A percentile compares a stretch with the other conserved stretches of the same genome.
These are phyloP conservation scores for Leptinotarsa haldemani DNA, from an alignment of 2,888 invertebrate genomes.

Conservation along the genomic window DNA sequence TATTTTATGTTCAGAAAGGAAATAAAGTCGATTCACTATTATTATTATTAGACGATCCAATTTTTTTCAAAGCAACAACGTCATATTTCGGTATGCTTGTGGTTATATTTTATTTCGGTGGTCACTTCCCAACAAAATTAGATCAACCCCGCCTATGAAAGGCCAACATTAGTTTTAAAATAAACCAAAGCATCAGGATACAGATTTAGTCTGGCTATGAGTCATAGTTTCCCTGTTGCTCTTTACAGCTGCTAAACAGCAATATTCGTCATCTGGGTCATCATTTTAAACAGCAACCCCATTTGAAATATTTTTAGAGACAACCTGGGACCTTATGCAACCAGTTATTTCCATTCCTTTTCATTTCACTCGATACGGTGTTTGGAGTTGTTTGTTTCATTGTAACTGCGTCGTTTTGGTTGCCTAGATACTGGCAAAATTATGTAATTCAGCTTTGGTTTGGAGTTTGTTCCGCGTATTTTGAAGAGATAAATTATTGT, in stretches of 20 bases:
- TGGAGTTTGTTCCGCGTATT: neutral
- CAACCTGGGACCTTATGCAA: constrained; percentile 28
- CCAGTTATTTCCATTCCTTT: constrained; percentile 16
- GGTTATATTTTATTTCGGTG: neutral
- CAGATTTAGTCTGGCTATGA: constrained; percentile 52
- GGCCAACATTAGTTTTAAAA: constrained; percentile 41
- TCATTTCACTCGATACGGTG: neutral
- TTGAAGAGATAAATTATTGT: neutral
- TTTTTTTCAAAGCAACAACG: neutral
- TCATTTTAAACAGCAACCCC: constrained; percentile 44
- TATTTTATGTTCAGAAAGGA: too few species aligned
- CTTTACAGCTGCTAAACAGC: constrained; percentile 43
- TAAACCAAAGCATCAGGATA: constrained; percentile 49
- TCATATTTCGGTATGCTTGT: neutral
- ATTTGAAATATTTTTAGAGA: constrained; percentile 46
- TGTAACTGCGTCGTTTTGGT: constrained; percentile 12
- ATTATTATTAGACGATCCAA: neutral
- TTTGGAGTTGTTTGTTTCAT: constrained; percentile 2
- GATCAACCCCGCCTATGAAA: constrained; percentile 14
- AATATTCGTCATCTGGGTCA: constrained; percentile 51
- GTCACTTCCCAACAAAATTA: constrained; percentile 3
- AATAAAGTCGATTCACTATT: too few species aligned
- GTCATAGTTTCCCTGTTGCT: constrained; percentile 51
- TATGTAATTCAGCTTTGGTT: constrained; percentile 12
- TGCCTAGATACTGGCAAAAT: constrained; percentile 14